A percentile compares a stretch with the other conserved stretches of the same genome.
Conservation (phyloP, 2,888 invertebrate species). For the Scaptomyza parva region DNA sequence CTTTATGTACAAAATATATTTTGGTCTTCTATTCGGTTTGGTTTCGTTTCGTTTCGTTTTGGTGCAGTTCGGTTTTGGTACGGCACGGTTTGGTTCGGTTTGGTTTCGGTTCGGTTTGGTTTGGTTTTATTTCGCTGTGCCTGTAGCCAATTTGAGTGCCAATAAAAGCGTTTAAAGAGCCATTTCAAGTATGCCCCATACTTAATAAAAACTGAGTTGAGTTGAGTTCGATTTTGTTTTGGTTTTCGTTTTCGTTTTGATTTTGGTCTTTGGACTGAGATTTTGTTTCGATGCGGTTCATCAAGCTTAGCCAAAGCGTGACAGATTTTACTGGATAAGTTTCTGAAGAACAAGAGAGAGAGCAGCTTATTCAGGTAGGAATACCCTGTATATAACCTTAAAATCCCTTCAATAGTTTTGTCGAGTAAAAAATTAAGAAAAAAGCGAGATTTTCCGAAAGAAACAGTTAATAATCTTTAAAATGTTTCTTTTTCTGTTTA, state of each 20-base stretch:
- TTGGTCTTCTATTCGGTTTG: constrained; percentile 1
- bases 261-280: no score
- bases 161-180: constrained; percentile 75
- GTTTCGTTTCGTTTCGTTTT: not conserved
- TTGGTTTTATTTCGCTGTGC: constrained; percentile 22
- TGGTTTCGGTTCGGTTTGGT: not conserved
- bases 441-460: no score
- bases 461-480: no score
- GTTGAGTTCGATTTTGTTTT: constrained; percentile 15
- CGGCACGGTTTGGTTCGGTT: constrained; percentile 7
- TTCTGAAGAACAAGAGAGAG: no score
- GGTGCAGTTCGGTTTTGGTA: not conserved
- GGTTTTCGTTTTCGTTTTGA: not conserved
- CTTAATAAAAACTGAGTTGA: not conserved
- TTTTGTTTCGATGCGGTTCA: constrained; percentile 23
- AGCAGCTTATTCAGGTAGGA: no score
- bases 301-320: constrained; percentile 47
- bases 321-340: constrained; percentile 49
- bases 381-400: no score
- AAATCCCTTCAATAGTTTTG: no score
- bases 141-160: constrained; percentile 66
- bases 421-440: no score
- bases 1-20: constrained; percentile 62
- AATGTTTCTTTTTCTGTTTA: no score
- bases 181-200: constrained; percentile 28